A percentile compares a stretch with the other conserved stretches of the same genome.
phyloP scores from a whole-genome alignment of 1,140 invertebrate genomes.

The Euura saliciscinereae region DNA sequence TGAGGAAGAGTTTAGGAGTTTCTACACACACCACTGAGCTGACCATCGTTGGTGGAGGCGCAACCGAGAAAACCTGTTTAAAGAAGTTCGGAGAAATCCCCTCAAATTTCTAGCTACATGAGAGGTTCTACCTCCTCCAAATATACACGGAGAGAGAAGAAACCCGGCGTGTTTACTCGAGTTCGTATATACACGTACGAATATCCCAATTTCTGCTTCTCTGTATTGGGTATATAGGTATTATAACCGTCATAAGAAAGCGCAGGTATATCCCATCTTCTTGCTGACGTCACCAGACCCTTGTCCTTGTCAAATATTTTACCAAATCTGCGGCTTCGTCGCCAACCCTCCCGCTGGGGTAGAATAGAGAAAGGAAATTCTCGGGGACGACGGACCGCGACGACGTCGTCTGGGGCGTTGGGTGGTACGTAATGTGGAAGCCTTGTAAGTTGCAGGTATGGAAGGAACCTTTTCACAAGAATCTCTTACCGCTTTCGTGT shows the following conservation, averaged over 20 bases:
- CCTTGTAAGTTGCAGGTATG: not conserved
- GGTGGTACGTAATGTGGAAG: not conserved
- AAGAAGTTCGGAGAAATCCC: not conserved
- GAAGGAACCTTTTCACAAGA: not conserved
- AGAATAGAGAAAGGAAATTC: not conserved
- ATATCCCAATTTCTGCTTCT: not conserved
- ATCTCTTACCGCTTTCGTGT: too few species aligned
- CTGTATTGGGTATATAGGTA: not conserved
- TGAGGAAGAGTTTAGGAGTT: not conserved
- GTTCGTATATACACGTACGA: not conserved
- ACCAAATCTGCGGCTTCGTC: constrained; percentile 6
- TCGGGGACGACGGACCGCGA: not conserved
- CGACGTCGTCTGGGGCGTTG: not conserved
- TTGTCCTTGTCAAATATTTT: constrained; percentile 7
- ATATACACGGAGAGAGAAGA: not conserved
- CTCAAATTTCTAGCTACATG: not conserved
- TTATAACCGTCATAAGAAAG: not conserved
- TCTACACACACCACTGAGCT: not conserved
- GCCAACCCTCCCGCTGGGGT: not conserved
- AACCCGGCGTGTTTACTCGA: not conserved
- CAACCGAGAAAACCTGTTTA: not conserved
- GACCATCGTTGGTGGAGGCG: not conserved
- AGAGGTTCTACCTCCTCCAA: not conserved
- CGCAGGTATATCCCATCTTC: not conserved
- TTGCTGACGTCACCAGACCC: not conserved